Base-by-base conservation (phyloP, 2,113 vertebrate species). In the Rhegmatorhina hoffmannsi region DNA sequence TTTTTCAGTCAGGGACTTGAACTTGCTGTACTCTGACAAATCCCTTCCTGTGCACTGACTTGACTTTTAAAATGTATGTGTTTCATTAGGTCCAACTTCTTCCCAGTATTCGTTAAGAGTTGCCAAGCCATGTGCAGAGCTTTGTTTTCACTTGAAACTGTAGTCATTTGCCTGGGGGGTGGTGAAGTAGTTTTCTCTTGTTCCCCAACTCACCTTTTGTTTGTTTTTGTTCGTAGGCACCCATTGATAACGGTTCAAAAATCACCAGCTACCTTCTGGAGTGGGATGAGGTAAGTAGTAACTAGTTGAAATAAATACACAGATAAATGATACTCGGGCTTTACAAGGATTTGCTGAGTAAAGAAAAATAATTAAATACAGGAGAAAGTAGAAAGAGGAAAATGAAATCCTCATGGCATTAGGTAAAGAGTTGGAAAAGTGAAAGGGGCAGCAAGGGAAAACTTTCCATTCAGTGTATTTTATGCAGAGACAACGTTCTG, bases 241-340 rank as follows among this genome's bases (percentile, higher is more conserved):
- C 99, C 44, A 95, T 98, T 75, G 99, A 99, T 97, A 99, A 99
- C 70, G 99, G 99, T 97, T 99, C 99, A 97, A 99, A 99, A 98
- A 99, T 99, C 98, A 99, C 98, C 98, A 99, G 98, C 98, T 99
- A 99, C 98, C 98, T 99, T 97, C 98, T 99, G 92, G 99, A 99
- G 96, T 99, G 99, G 99, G 99, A 99, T 96, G 99, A 99, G 98
- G 99, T 99, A 97, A 98, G 98, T 43, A 63, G 84, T 78, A 72
- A 85, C 40, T 18, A 11, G 49, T 17, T 81, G 83, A 84, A 93
- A 70, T 67, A 91, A 90, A 78, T 75, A 89, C 76, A 43, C 53
- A 81, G 85, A 62, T 84, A 91, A 92, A 82, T 91, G 46, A 13
- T 68, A 36, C 67, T 93, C 40, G 31, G 49, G 58, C 77, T 89